phyloP scores from a whole-genome alignment of 2,888 invertebrate genomes.

The Morinoia aosen region DNA sequence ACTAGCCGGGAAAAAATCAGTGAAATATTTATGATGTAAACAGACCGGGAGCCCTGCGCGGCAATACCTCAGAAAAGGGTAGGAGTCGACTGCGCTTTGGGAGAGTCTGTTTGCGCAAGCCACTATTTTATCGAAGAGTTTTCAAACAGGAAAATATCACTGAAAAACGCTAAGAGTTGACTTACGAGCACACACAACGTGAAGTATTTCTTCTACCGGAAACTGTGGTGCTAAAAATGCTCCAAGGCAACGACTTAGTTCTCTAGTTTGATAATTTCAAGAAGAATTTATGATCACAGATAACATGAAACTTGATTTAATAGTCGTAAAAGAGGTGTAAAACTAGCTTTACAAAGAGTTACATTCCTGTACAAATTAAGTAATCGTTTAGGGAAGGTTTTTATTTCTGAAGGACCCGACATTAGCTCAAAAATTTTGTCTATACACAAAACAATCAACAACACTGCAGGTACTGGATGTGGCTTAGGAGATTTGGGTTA shows the following conservation, averaged over 20 bases:
- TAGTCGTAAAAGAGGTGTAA: too few species aligned
- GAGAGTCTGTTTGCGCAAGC: background rate
- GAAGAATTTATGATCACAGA: too few species aligned
- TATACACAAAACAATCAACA: too few species aligned
- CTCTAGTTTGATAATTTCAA: too few species aligned
- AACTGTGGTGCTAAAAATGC: background rate
- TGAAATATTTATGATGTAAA: slow-evolving; percentile 43
- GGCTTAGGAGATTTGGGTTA: too few species aligned
- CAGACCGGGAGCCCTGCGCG: background rate
- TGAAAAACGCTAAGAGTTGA: background rate
- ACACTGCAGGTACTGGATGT: too few species aligned
- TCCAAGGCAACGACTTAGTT: background rate
- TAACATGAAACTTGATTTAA: too few species aligned
- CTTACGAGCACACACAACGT: background rate
- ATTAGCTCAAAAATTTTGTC: too few species aligned
- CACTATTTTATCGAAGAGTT: slow-evolving; percentile 11
- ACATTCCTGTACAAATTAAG: too few species aligned
- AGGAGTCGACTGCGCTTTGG: background rate
- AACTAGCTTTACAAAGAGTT: too few species aligned
- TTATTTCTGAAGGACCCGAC: too few species aligned
- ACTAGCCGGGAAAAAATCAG: background rate
- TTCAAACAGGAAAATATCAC: background rate
- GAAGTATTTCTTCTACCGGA: background rate
- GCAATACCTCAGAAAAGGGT: slow-evolving; percentile 18
- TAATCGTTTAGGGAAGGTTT: too few species aligned